Evolutionary conservation across 2,888 invertebrate genomes (phyloP).

Genomic region (Stenolophus ochropezus): DNA sequence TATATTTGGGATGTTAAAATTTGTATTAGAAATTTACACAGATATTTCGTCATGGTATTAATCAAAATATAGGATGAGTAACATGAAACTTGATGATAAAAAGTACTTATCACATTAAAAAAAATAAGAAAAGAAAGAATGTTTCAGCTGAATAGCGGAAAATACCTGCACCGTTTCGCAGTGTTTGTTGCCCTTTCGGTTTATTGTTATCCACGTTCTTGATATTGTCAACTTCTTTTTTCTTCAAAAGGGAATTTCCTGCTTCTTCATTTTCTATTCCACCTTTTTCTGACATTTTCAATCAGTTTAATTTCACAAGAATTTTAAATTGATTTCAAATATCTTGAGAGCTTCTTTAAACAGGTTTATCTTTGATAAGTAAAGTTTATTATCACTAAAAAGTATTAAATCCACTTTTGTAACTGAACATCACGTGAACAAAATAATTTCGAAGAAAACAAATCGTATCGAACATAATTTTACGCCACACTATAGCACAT

Average conservation of each 20-base stretch:
- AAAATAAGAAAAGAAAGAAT: background rate
- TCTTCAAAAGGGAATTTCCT: background rate
- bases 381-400: conserved; percentile 18
- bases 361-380: conserved; percentile 32
- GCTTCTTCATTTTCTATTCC: background rate
- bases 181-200: conserved; percentile 5
- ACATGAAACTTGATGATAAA: background rate
- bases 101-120: background rate
- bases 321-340: conserved; percentile 1
- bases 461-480: conserved; percentile 15
- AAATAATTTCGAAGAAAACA: background rate
- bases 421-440: conserved; percentile 6
- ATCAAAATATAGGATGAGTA: background rate
- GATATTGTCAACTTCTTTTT: background rate
- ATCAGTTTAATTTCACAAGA: background rate
- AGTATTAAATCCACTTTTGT: background rate
- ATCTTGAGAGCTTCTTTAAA: conserved; percentile 15
- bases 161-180: background rate
- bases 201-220: conserved; percentile 5
- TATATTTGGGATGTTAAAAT: background rate
- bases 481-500: conserved; percentile 14
- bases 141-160: background rate
- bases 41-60: background rate
- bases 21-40: background rate
- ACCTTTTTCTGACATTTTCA: conserved; percentile 17